Evolutionary conservation across 2,113 vertebrate species (phyloP), one percentile per base, ranked within the genome.

Genomic region (Hymenochirus boettgeri): DNA sequence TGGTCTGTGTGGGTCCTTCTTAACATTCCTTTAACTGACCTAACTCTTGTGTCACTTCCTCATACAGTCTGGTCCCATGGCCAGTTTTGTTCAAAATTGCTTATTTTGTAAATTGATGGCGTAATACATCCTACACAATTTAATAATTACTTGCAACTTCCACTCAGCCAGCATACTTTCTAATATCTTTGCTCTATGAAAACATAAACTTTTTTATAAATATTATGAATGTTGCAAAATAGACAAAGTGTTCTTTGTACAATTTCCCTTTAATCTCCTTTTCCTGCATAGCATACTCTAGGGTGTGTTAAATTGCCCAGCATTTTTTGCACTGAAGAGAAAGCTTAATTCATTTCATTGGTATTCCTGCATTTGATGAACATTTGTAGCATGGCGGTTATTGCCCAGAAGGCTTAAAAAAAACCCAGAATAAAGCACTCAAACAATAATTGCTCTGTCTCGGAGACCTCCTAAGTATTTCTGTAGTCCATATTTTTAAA

Each of bases 281-380:
- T 15, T 42, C 13, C 39, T n/a, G n/a, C 13, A 42, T 42, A 42
- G 39, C 39, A n/a, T 42, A 42, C 39, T 42, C 13, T 5, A 42
- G 39, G 39, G 39, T 42, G 39, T 42, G 39, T n/a, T 42, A 42
- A 42, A 42, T n/a, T n/a, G 17, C 13, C 39, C 39, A 42, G 39
- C 17, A 15, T 42, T n/a, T 42, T 15, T 15, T 42, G 6, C n/a
- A 42, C 39, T n/a, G 39, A 18, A 42, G 39, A 42, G 39, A 42
- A 42, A 42, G 17, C 13, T 15, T 42, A 42, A 42, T 42, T 42
- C 39, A 42, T 42, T 17, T 1, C 39, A 42, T 42, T 42, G 39
- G 15, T n/a, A 42, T 42, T 42, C 39, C 13, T 17, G 6, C 17
- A 42, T 42, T 42, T 42, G 39, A 13, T 42, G 13, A 42, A n/a